Base-by-base conservation (phyloP, 2,888 invertebrate species). In the Antheraea assamensis region DNA sequence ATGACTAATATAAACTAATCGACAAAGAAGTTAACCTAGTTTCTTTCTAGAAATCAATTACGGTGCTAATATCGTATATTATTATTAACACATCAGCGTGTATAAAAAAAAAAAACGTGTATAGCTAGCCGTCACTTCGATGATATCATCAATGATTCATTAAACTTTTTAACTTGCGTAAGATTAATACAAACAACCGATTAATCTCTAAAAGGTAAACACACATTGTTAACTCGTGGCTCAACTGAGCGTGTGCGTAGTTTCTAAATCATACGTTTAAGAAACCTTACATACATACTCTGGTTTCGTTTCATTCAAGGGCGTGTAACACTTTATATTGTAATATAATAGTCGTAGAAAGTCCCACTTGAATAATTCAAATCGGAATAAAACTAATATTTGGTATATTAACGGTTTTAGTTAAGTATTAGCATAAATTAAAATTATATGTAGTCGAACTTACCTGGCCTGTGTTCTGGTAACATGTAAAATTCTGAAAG, bases 101-200 rank as follows among this genome's bases (percentile, higher is more conserved):
- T 5, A 13, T 35, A 68, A 17, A 15, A 64, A 19, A 3, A 31
- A 21, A 27, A 52, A 68, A 35, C n/a, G 21, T 58, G n/a, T 35
- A 58, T 58, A 70, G 78, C 80, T 78, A 75, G 78, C 79, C 77
- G 81, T 80, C 75, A 79, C 75, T 78, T 75, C 78, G 82, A 85
- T 91, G 91, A 91, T 85, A 86, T 91, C 90, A 91, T 84, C 81
- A 79, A 79, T 89, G 88, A 90, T 84, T 90, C 89, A 90, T 84
- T 77, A 83, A 77, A 82, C 47, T 61, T 42, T 70, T 70, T 70
- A 70, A 73, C 73, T 70, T 73, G 24, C 70, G 55, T 47, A 70
- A 73, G 70, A 42, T 55, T 42, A 35, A 70, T 70, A 70, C 70
- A 73, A 70, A 55, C 58, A 58, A 24, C 21, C 52, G 47, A 73